Base-by-base conservation (phyloP, 2,888 invertebrate species). In the Carcina quercana region DNA sequence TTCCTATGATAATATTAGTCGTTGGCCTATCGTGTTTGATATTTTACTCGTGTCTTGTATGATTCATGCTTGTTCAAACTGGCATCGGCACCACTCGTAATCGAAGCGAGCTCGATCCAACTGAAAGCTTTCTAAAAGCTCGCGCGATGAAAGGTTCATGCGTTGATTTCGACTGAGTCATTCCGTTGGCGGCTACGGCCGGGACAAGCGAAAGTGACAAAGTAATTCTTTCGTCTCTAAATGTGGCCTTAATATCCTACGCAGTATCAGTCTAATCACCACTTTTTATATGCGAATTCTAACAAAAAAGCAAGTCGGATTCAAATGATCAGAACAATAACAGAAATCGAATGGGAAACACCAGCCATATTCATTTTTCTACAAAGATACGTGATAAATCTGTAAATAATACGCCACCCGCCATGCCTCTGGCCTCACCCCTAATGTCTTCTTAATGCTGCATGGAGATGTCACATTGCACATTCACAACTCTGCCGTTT, bases 101-200 rank as follows among this genome's bases (percentile, higher is more conserved):
- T 73, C 70, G 67, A 59, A 63, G 66, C 60, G 59, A 61, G 53
- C 60, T 58, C 68, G 63, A 72, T 76, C 67, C 67, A 68, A 24
- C 68, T 75, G 75, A 79, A 78, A 79, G 78, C 72, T 76, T 79
- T 78, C 72, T 78, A 75, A 79, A 76, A 79, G 78, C 76, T 71
- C 64, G 52, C 59, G 58, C 68, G 66, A 75, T 74, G 73, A 74
- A 75, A 73, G 63, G 67, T 70, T 73, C 67, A 70, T 64, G 63
- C 59, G 53, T 61, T 61, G 63, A 71, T 71, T 71, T 67, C 59
- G 50, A 60, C 55, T 61, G 59, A 60, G 59, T 69, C 68, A 66
- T 60, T 59, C 59, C 54, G 47, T n/a, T n/a, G n/a, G n/a, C n/a
- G n/a, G n/a, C n/a, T n/a, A n/a, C n/a, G n/a, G n/a, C 43, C 45